A percentile compares a stretch with the other conserved stretches of the same genome.
These are phyloP conservation scores for Hemichromis elongatus DNA, from an alignment of 2,113 vertebrate species.

Conservation along the genomic window DNA sequence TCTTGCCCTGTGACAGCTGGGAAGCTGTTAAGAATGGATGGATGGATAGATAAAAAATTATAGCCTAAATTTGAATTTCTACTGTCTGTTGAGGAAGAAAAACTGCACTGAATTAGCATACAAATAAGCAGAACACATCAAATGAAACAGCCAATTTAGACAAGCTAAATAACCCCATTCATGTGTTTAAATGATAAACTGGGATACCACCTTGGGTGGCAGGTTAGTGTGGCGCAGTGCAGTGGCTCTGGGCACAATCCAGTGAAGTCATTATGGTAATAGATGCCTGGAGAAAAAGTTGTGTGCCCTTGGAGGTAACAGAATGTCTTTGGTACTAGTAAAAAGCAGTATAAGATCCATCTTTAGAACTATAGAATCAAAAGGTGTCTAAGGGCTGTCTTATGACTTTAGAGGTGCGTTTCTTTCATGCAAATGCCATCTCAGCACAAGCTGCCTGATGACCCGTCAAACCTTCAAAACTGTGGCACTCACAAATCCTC, in stretches of 20 bases:
- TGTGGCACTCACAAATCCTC: not conserved
- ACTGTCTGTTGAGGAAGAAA: not conserved
- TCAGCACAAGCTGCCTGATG: not conserved
- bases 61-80: not conserved
- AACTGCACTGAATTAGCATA: conserved; percentile 21
- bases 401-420: not conserved
- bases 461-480: not conserved
- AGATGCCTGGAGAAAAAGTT: conserved; percentile 6
- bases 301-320: conserved; percentile 25
- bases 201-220: not conserved
- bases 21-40: not conserved
- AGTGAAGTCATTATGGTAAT: conserved; percentile 45
- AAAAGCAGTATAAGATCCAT: not conserved
- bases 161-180: conserved; percentile 3
- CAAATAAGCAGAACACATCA: conserved; percentile 6
- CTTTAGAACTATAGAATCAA: not conserved
- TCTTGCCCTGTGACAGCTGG: not conserved
- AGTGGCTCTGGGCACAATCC: conserved; percentile 1
- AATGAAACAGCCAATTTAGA: conserved; percentile 17
- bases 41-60: not conserved
- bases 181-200: conserved; percentile 9
- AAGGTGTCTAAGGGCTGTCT: not conserved
- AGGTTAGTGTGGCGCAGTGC: not conserved
- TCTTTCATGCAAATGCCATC: not conserved
- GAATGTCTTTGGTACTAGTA: conserved; percentile 1